These are phyloP conservation scores for Genyomyrus donnyi DNA, from an alignment of 2,113 vertebrate genomes.

Conservation along the genomic window DNA sequence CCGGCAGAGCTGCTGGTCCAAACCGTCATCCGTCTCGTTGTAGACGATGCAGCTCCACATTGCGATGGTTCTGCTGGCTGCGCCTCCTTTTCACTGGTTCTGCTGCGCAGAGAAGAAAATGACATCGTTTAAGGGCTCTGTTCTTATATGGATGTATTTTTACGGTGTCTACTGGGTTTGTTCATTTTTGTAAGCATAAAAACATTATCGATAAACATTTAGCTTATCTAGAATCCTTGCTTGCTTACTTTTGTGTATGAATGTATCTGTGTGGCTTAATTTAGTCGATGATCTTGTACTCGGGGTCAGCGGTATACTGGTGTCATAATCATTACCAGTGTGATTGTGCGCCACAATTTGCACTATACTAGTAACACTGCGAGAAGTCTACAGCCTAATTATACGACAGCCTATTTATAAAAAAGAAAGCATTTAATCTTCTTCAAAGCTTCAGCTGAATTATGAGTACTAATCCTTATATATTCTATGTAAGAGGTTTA, in stretches of 20 bases:
- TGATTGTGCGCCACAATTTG: too few relatives aligned
- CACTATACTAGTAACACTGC: too few relatives aligned
- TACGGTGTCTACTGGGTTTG: neutral
- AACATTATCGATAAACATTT: neutral
- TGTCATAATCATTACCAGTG: too few relatives aligned
- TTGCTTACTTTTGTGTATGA: neutral
- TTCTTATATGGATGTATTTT: neutral
- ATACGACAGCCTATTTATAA: too few relatives aligned
- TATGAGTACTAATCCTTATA: too few relatives aligned
- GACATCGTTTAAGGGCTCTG: neutral
- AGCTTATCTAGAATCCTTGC: neutral
- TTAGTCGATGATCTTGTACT: too few relatives aligned
- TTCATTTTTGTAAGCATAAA: neutral
- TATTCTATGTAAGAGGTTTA: too few relatives aligned
- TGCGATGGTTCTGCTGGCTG: conserved; percentile 52
- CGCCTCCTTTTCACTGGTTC: conserved; percentile 53
- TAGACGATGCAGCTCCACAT: conserved; percentile 90
- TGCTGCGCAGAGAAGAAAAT: conserved; percentile 48
- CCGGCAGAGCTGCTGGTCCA: conserved; percentile 77
- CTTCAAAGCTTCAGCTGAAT: too few relatives aligned
- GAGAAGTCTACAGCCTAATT: too few relatives aligned
- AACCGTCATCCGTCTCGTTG: conserved; percentile 65
- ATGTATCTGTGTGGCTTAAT: neutral
- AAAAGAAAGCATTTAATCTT: too few relatives aligned
- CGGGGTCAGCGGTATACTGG: too few relatives aligned